These are phyloP conservation scores for Bufotes viridis DNA, from an alignment of 2,797 vertebrate genomes.

Conservation along the genomic window DNA sequence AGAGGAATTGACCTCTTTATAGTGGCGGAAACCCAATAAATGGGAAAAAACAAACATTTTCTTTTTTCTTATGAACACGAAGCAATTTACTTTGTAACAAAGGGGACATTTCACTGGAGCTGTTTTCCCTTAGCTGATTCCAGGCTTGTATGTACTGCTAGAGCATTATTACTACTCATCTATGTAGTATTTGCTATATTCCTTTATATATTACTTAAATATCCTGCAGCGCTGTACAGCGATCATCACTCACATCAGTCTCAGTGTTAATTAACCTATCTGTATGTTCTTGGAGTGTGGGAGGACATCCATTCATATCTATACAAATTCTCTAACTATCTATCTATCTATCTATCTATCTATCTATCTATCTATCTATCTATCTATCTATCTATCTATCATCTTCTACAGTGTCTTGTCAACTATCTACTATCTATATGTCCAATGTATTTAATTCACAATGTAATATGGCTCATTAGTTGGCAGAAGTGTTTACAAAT, in stretches of 20 bases:
- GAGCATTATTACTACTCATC: not conserved
- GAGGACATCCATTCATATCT: no score
- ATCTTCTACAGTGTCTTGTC: not conserved
- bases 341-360: constrained; percentile 3
- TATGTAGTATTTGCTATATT: not conserved
- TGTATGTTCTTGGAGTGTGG: no score
- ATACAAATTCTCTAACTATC: not conserved
- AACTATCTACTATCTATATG: no score
- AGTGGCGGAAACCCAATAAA: not conserved
- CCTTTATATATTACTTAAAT: no score
- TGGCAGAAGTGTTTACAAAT: not conserved
- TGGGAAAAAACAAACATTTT: constrained; percentile 11
- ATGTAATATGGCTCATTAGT: not conserved
- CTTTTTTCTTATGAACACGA: constrained; percentile 23
- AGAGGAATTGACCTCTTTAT: constrained; percentile 38
- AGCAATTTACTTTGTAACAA: constrained; percentile 22
- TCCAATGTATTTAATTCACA: not conserved
- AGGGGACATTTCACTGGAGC: not conserved
- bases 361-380: not conserved
- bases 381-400: constrained; percentile 1
- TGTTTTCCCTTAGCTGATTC: not conserved
- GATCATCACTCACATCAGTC: no score
- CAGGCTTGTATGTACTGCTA: not conserved
- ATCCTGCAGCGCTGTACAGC: no score
- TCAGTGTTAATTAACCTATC: no score